Base-by-base conservation (phyloP, 2,797 vertebrate species). In the Nyctalus aviator region DNA sequence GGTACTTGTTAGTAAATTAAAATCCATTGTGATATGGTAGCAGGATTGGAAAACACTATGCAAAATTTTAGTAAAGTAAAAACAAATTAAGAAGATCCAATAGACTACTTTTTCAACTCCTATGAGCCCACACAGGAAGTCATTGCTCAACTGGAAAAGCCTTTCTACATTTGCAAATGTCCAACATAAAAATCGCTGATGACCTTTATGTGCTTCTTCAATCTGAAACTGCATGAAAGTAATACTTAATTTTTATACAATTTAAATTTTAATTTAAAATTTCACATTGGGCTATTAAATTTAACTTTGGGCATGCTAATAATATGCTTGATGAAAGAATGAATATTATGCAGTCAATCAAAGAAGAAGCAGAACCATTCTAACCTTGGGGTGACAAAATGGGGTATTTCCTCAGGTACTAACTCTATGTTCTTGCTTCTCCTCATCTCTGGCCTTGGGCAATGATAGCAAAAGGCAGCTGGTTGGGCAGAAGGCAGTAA, bases 261-360 rank as follows among this genome's bases (percentile, higher is more conserved):
- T 81, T 6, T 50, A 84, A 95, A 50, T 91, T 82, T 68, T 81
- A 93, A 79, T 76, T 84, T 27, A 88, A 66, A 94, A 72, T n/a
- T 79, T 85, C 62, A 62, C 46, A 55, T 69, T 59, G 27, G 14
- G 44, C 50, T 48, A 25, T 84, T 83, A 84, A 73, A 25, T 73
- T 66, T 44, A 69, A 41, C n/a, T 64, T 14, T 55, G 69, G 48
- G 11, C 41, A n/a, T 66, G n/a, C 14, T 59, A 91, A n/a, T 71
- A 81, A 82, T 41, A 50, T 77, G 14, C 41, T 84, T 32, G 17
- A 5, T 72, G 68, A 84, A 79, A 85, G 53, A 50, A 76, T 75
- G 57, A 59, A 8, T 23, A 1, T 64, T 72, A 62, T 44, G 55
- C 46, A 25, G n/a, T 75, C 44, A 30, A 35, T 75, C 44, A 64